phyloP scores from a whole-genome alignment of 2,113 vertebrate genomes.

The Zootoca vivipara region DNA sequence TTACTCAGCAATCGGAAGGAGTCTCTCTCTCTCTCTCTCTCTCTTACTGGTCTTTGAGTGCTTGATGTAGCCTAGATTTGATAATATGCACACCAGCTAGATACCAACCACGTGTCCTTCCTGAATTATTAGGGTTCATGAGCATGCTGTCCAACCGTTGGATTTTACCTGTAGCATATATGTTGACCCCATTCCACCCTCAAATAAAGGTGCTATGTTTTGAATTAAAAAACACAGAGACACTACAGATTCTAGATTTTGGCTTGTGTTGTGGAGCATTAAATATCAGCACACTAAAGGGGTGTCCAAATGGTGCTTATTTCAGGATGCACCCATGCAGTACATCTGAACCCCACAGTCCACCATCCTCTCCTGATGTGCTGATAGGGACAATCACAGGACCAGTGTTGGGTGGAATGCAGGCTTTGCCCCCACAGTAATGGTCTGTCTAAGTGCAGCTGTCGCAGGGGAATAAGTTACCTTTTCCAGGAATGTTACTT shows the following conservation, averaged over 20 bases:
- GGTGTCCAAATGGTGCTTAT: slow-evolving; percentile 2
- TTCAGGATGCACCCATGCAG: not conserved
- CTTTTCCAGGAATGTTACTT: not conserved
- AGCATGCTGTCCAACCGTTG: not conserved
- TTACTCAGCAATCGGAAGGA: not conserved
- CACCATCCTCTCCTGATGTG: not conserved
- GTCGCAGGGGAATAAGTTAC: not conserved
- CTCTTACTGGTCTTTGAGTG: not conserved
- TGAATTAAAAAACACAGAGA: not conserved
- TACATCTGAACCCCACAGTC: not conserved
- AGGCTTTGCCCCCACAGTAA: not conserved
- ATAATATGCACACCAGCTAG: not conserved
- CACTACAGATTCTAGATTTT: slow-evolving; percentile 12
- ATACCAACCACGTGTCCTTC: not conserved
- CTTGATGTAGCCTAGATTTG: not conserved
- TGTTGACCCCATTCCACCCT: too few relatives aligned
- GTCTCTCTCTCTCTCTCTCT: too few relatives aligned
- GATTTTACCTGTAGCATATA: not conserved
- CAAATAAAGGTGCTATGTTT: slow-evolving; percentile 22
- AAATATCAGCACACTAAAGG: slow-evolving; percentile 15
- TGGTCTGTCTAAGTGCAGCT: not conserved
- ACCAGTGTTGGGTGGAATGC: too few relatives aligned
- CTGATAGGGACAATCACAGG: not conserved
- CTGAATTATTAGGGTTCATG: not conserved
- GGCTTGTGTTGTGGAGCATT: not conserved